These are phyloP conservation scores for Adelphocoris suturalis DNA, from an alignment of 2,888 invertebrate species.

Conservation along the genomic window DNA sequence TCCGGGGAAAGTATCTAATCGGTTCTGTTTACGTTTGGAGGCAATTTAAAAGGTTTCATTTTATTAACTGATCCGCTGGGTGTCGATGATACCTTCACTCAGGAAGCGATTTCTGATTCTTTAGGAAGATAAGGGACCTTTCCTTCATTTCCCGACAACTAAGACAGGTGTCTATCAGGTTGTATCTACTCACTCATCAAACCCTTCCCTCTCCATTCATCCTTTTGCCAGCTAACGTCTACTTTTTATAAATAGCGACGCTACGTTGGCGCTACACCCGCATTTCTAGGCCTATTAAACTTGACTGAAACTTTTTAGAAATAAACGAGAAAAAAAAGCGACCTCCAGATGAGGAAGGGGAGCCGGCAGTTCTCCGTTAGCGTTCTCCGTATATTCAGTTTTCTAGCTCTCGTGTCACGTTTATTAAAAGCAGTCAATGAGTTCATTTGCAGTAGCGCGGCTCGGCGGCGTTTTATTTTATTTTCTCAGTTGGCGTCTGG, in stretches of 20 bases:
- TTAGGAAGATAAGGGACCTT: too few relatives aligned
- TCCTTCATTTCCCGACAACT: too few relatives aligned
- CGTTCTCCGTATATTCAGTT: constrained; percentile 8
- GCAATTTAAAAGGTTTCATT: too few relatives aligned
- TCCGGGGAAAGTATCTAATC: too few relatives aligned
- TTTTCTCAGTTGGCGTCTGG: constrained; percentile 22
- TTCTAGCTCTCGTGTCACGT: constrained; percentile 53
- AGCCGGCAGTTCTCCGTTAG: background rate
- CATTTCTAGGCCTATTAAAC: constrained; percentile 28
- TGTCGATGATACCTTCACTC: too few relatives aligned
- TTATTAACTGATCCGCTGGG: too few relatives aligned
- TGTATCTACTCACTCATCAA: background rate
- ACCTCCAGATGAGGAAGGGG: constrained; percentile 1
- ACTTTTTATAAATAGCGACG: background rate
- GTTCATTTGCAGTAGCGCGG: constrained; percentile 28
- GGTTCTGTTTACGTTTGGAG: too few relatives aligned
- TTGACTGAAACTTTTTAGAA: constrained; percentile 4
- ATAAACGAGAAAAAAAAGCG: background rate
- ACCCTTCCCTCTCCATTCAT: background rate
- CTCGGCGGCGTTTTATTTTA: background rate
- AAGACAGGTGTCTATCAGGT: background rate
- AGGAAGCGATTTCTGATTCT: too few relatives aligned
- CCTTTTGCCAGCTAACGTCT: background rate
- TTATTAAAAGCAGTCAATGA: constrained; percentile 62
- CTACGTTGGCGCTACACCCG: background rate